Evolutionary conservation across 30 jellyfish, hydroid and myxozoan genomes (phyloP), one percentile per base, ranked within the genome.

Genomic region (Mastigias papua): DNA sequence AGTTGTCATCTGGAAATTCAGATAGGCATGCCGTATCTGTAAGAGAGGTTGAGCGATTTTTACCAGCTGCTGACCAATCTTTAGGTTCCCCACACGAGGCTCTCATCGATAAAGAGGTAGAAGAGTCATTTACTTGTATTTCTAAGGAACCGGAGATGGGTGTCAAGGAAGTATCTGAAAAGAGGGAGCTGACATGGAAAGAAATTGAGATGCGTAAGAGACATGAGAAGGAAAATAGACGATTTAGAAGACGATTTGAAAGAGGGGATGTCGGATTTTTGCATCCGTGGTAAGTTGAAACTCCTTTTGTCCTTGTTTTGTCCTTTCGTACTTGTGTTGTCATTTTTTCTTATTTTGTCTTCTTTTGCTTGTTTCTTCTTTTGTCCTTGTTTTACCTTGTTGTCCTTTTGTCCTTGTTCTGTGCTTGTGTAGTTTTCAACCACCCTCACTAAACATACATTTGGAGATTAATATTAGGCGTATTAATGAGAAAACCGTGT

Each of bases 121-220:
- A 84, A 19, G 98, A 93, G 70, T 88, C 98, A 1, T 84, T 91
- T 42, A 91, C 71, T 50, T 92, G 93, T 26, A 50, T 69, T 0
- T 29, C 64, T 15, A n/a, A n/a, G 42, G 22, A 1, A 30, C 50
- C 54, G 92, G 49, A 16, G 35, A 20, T 2, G 83, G 54, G 74
- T 3, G 96, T 34, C 1, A 51, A 37, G 15, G 91, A 57, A 23
- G 68, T 46, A 0, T 11, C n/a, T 6, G 96, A 93, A 10, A 48
- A 66, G 81, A 88, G 70, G 30, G 90, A 82, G 34, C 68, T 65
- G 48, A 88, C 97, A 2, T 95, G 99, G 99, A 93, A 90, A 64
- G 99, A 95, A 34, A 69, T 90, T 19, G 99, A 95, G 69, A 54
- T 29, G 64, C 98, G 91, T 21, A 54, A 97, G 67, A 64, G 99